Conservation (phyloP, 2,888 invertebrate genomes). For the Dastarcus helophoroides region DNA sequence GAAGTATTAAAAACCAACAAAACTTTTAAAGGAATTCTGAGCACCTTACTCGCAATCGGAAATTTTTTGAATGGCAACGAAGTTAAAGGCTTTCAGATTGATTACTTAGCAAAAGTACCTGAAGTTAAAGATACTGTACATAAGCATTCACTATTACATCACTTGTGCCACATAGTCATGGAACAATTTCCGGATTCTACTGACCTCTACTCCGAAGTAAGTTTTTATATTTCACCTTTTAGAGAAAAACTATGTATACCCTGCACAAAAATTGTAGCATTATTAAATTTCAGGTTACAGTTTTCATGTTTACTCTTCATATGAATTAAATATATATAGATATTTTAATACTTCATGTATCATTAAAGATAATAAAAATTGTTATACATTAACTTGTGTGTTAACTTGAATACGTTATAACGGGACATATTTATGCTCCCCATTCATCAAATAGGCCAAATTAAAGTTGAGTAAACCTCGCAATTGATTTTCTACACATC, state of each 20-base stretch:
- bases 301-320: conserved; percentile 1
- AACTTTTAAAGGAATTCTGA: conserved; percentile 91
- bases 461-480: no score
- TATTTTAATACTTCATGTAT: no score
- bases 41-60: conserved; percentile 82
- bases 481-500: no score
- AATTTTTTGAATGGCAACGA: conserved; percentile 90
- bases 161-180: conserved; percentile 94
- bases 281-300: neutral
- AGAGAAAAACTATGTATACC: conserved; percentile 3
- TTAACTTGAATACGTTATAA: no score
- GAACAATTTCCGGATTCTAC: conserved; percentile 92
- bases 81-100: conserved; percentile 93
- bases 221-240: conserved; percentile 14
- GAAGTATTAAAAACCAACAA: conserved; percentile 81
- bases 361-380: no score
- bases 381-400: no score
- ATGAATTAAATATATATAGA: no score
- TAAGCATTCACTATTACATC: conserved; percentile 95
- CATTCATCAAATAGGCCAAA: no score
- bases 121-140: conserved; percentile 99
- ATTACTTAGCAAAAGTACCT: conserved; percentile 93
- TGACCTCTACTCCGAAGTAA: conserved; percentile 93
- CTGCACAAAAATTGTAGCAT: conserved; percentile 2
- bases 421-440: no score